phyloP scores from a whole-genome alignment of 2,113 vertebrate genomes.

The Pantherophis guttatus region DNA sequence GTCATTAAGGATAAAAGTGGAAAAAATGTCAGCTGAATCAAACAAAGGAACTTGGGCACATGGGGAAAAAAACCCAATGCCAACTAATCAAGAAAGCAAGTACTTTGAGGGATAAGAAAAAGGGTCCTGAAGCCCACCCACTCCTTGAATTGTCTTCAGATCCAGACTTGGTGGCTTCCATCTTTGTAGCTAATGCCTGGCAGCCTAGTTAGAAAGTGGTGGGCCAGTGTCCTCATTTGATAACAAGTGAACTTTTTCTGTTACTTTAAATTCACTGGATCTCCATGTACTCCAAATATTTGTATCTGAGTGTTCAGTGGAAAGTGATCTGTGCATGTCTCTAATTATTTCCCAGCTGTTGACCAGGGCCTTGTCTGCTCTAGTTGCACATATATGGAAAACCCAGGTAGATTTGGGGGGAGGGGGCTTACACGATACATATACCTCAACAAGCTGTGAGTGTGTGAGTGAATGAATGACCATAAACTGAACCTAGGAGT shows the following conservation, averaged over 20 bases:
- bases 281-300: neutral
- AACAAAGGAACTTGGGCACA: neutral
- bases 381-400: neutral
- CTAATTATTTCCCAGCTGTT: neutral
- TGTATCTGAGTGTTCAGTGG: neutral
- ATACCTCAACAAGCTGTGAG: neutral
- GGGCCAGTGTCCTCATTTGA: neutral
- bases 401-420: neutral
- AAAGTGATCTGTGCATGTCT: neutral
- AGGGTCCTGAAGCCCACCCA: too few relatives aligned
- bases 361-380: neutral
- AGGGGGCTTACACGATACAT: neutral
- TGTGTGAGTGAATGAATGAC: neutral
- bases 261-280: neutral
- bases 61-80: too few relatives aligned
- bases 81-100: too few relatives aligned
- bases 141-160: too few relatives aligned
- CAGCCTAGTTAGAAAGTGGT: too few relatives aligned
- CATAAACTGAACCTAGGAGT: neutral
- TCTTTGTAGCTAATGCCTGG: too few relatives aligned
- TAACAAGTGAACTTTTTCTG: neutral
- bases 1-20: neutral
- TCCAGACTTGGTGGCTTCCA: too few relatives aligned
- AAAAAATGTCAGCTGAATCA: neutral
- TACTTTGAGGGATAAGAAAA: too few relatives aligned